Conservation (phyloP, 2,113 vertebrate genomes). For the Polypterus senegalus region DNA sequence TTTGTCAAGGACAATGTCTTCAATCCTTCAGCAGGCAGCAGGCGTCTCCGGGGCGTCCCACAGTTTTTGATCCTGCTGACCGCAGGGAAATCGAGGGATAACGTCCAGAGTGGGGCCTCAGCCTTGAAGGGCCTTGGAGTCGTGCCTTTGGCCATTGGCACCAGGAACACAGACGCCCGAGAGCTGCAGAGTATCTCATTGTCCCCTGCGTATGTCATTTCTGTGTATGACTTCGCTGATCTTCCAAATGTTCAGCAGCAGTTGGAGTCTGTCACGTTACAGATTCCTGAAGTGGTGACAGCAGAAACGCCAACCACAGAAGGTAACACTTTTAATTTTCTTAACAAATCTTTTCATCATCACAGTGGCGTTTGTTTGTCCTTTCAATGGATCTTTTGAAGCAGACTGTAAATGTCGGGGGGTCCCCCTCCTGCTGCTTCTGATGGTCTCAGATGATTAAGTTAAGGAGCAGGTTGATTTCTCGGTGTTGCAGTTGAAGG, state of each 20-base stretch:
- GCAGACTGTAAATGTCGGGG: too few relatives aligned
- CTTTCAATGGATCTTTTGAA: too few relatives aligned
- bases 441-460: too few relatives aligned
- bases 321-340: too few relatives aligned
- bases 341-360: too few relatives aligned
- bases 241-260: slow-evolving; percentile 14
- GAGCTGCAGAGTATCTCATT: slow-evolving; percentile 1
- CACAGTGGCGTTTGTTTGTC: too few relatives aligned
- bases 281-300: too few relatives aligned
- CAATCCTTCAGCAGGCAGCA: slow-evolving; percentile 13
- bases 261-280: too few relatives aligned
- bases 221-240: slow-evolving; percentile 20
- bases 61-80: slow-evolving; percentile 22
- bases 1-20: slow-evolving; percentile 19
- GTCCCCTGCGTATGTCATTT: slow-evolving; percentile 7
- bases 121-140: slow-evolving; percentile 9
- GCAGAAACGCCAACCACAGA: too few relatives aligned
- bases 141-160: slow-evolving; percentile 14
- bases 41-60: slow-evolving; percentile 9
- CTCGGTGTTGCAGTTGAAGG: too few relatives aligned
- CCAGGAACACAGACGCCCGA: slow-evolving; percentile 2
- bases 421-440: too few relatives aligned
- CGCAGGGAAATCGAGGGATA: slow-evolving; percentile 17
- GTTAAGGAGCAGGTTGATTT: too few relatives aligned
- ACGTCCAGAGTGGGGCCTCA: slow-evolving; percentile 1